phyloP scores from a whole-genome alignment of 2,797 vertebrate genomes.

The Anabacerthia variegaticeps region DNA sequence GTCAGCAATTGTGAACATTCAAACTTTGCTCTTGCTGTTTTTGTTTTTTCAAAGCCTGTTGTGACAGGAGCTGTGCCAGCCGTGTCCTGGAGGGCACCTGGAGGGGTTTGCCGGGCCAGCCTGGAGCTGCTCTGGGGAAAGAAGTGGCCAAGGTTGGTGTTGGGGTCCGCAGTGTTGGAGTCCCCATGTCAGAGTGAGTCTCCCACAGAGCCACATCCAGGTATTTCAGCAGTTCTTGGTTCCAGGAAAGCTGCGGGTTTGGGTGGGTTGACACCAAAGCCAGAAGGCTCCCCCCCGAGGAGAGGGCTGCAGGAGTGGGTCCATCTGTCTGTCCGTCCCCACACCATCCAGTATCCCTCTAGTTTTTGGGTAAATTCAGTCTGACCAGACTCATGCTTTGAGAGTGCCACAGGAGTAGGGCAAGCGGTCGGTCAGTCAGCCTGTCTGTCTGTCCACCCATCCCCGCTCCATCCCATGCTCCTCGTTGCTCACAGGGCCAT shows the following conservation, averaged over 20 bases:
- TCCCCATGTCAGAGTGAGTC: neutral
- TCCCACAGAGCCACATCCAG: neutral
- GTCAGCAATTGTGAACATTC: neutral
- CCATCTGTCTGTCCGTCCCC: neutral
- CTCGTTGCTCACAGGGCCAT: neutral
- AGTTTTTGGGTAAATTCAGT: neutral
- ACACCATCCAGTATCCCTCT: neutral
- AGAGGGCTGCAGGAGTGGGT: neutral
- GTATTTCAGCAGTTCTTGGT: neutral
- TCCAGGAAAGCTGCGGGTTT: neutral
- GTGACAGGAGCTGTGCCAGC: accelerated
- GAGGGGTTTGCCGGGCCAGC: neutral
- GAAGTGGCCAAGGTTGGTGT: neutral
- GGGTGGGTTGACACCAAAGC: neutral
- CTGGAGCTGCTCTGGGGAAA: neutral
- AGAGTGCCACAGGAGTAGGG: neutral
- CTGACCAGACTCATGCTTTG: neutral
- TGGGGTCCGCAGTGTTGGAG: neutral
- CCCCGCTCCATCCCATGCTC: accelerated
- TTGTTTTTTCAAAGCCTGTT: neutral
- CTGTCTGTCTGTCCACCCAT: neutral
- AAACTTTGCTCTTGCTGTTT: neutral
- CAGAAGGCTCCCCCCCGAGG: neutral
- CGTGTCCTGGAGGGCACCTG: neutral
- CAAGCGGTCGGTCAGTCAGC: neutral